phyloP scores from a whole-genome alignment of 1,140 invertebrate genomes.

The Drosophila parvula region DNA sequence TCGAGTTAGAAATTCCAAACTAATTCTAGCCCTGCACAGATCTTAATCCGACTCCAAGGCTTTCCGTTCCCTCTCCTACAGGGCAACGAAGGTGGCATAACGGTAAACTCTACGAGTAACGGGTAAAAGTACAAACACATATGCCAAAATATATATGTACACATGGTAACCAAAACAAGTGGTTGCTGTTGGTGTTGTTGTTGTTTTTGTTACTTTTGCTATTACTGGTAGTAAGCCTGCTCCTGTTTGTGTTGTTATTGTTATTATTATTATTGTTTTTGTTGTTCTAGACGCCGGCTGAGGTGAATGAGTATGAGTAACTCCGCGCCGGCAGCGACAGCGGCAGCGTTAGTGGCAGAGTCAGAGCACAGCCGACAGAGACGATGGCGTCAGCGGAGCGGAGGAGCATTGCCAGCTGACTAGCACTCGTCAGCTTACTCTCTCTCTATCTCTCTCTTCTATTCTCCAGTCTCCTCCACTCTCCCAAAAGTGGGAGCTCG shows the following conservation, averaged over 20 bases:
- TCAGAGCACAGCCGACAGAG: slow-evolving; percentile 28
- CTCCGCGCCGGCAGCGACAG: slow-evolving; percentile 15
- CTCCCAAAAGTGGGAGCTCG: slow-evolving; percentile 5
- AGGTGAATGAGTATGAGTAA: slow-evolving; percentile 50
- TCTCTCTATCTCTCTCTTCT: background rate
- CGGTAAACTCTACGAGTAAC: background rate
- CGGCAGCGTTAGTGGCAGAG: slow-evolving; percentile 19
- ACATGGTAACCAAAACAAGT: slow-evolving; percentile 13
- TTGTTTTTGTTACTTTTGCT: background rate
- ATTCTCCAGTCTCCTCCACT: slow-evolving; percentile 5
- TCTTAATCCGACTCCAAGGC: background rate
- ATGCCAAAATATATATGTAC: background rate
- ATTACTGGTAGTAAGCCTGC: background rate
- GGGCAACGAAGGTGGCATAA: background rate
- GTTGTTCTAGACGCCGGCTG: slow-evolving; percentile 11
- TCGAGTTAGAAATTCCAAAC: background rate
- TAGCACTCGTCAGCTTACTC: slow-evolving; percentile 11
- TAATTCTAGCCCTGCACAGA: background rate
- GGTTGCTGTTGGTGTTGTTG: slow-evolving; percentile 1
- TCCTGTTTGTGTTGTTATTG: slow-evolving; percentile 13
- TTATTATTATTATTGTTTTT: background rate
- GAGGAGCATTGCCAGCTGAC: slow-evolving; percentile 60
- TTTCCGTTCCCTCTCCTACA: background rate
- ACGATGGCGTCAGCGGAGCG: slow-evolving; percentile 75
- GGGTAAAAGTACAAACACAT: background rate